Evolutionary conservation across 1,140 invertebrate species (phyloP), one percentile per base, ranked within the genome.

Genomic region (Battus philenor): DNA sequence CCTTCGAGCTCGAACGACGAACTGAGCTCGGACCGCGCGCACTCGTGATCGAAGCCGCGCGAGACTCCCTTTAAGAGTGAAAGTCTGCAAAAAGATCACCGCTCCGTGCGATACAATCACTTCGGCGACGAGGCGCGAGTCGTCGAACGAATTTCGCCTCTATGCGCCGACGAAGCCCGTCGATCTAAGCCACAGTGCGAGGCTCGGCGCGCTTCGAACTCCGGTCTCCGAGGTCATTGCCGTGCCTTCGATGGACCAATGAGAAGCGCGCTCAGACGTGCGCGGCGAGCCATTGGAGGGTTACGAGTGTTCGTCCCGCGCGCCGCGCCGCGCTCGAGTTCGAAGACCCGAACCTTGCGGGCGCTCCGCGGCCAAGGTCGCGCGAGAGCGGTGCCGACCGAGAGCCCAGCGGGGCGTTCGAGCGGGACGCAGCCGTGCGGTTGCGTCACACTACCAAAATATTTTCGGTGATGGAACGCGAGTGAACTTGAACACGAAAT

Each of bases 171-270:
- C 53, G 63, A 63, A 78, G 71, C 67, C 70, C 65, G 72, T 67
- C 68, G 56, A 63, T 71, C 63, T 75, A 59, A 61, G 65, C 59
- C 70, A 70, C 60, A 55, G 43, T 68, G 63, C 69, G 74, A 77
- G 71, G 69, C 80, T 87, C 83, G 73, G 68, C 72, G 83, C 85
- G 82, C 76, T 86, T 82, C 79, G 78, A 84, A 81, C 77, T 81
- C 79, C 76, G 81, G 74, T 80, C 75, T 68, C 73, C 81, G 86
- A 87, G 86, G 86, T 87, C 86, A 87, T 87, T 87, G 85, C 85
- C 85, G 85, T 80, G 81, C 74, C 50, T 63, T 38, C 60, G 33
- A 38, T 57, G 68, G 62, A 74, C 85, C 82, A 86, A 86, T 86
- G 49, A 54, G 61, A 63, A 63, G 59, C 65, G 68, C 68, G 78